Evolutionary conservation across 2,797 vertebrate genomes (phyloP).

Genomic region (Myotis pilosus): DNA sequence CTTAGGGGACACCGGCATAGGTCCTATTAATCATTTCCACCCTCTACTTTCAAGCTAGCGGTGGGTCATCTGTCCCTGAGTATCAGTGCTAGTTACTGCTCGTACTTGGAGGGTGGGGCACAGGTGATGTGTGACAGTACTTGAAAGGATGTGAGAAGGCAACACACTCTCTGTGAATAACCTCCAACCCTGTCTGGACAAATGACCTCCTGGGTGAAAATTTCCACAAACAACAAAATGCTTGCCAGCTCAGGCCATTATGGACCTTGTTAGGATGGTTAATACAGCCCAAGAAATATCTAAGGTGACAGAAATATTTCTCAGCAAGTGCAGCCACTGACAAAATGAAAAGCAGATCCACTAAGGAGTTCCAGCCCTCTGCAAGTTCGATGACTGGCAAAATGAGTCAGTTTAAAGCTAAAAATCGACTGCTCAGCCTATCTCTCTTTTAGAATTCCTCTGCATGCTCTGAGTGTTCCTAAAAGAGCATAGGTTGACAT

Average conservation of each 20-base stretch:
- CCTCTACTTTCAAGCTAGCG: neutral
- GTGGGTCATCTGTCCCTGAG: neutral
- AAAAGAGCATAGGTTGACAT: neutral
- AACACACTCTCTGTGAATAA: neutral
- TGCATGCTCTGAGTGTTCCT: neutral
- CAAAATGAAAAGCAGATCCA: conserved; percentile 1
- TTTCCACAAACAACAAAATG: neutral
- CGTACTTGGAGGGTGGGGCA: neutral
- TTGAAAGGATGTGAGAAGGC: neutral
- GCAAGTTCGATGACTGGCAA: conserved; percentile 40
- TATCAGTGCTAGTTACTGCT: neutral
- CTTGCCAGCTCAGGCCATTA: neutral
- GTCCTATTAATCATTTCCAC: neutral
- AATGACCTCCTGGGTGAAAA: neutral
- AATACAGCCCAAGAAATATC: neutral
- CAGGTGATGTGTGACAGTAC: neutral
- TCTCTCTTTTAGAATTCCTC: neutral
- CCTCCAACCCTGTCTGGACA: neutral
- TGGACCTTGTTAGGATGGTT: neutral
- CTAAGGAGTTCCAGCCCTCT: neutral
- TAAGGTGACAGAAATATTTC: conserved; percentile 40
- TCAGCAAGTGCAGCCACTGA: conserved; percentile 18
- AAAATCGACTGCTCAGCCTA: neutral
- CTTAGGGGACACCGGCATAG: neutral
- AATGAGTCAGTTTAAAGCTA: conserved; percentile 29